Base-by-base conservation (phyloP, 2,113 vertebrate genomes). In the Lanius ludovicianus region DNA sequence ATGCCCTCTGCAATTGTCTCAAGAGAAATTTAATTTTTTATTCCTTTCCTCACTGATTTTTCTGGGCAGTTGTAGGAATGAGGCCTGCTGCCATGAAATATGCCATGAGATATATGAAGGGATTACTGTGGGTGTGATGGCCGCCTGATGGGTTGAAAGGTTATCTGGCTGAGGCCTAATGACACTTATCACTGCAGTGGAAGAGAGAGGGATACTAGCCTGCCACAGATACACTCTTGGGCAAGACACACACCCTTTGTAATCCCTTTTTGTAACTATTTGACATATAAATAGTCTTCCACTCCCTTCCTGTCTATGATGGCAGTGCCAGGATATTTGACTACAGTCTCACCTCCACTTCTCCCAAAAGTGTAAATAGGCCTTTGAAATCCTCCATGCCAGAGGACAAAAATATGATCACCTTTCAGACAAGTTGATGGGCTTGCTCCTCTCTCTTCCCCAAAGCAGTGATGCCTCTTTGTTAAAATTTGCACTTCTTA, bases 101-200 rank as follows among this genome's bases (percentile, higher is more conserved):
- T 47, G 47, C 47, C 35, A 22, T 42, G 78, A 41, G 24, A 31
- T 42, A 9, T 4, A 31, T 69, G 79, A 77, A 63, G 6, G 20
- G 25, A 41, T 84, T 63, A 20, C 41, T 0, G 0, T 60, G 46
- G 39, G 63, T 0, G 1, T 53, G 70, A 18, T 62, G 15, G 25
- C 35, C 17, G 37, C 28, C 41, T 84, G 35, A 31, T 55, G 55
- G 62, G 28, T 25, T 55, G 30, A 35, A 35, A 62, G 18, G 25
- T 42, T 62, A 69, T 62, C 41, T 23, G 17, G 21, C 21, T 69
- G 55, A 63, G 35, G 9, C 35, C 13, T 62, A 41, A 63, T 28
- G 63, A 63, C 56, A 47, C 25, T 76, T 55, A 28, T 28, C 63
- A 42, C 22, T 63, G 47, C 63, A 49, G 4, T 9, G 17, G 31